Evolutionary conservation across 2,113 vertebrate genomes (phyloP), one percentile per base, ranked within the genome.

Genomic region (Pseudopodoces humilis): DNA sequence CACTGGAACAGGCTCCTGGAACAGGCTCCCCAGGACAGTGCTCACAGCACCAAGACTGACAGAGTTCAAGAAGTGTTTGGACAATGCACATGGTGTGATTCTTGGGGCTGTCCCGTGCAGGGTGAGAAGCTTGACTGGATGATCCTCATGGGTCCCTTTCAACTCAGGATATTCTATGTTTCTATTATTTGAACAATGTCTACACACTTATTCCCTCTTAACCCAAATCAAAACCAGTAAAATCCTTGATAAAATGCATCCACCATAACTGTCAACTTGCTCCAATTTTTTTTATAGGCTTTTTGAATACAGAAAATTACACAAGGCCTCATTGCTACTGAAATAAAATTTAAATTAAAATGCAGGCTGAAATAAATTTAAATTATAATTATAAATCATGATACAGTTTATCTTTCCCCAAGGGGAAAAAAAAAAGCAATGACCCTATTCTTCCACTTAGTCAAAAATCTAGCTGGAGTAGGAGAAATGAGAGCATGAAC

Each of bases 281-380:
- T 96, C 83, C 62, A 65, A 90, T 95, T 97, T 96, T 63, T 91
- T 92, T 96, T 77, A 95, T 78, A 95, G 86, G 86, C 77, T 94
- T 95, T 97, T 94, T 95, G 78, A 93, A 94, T 65, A 69, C 59
- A 96, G 86, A 96, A 91, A 95, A 95, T 96, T 93, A 95, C 83
- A 97, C 77, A 59, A 46, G 37, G 90, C 82, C 78, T 96, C 95
- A 96, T 65, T 76, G 55, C 74, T 82, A 86, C 78, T 76, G 72
- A 97, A 94, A 94, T 88, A 81, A 87, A 96, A 94, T 65, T 88
- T 85, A 59, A 97, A 92, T 47, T 80, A 95, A 88, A 84, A 92
- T 63, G 90, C 72, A 96, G 93, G 22, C 63, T 86, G 69, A 94
- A 92, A 83, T 81, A 0, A 76, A 87, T 97, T 95, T 94, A 64